Conservation (phyloP, 2,888 invertebrate species). For the Trachelus iudaicus region DNA sequence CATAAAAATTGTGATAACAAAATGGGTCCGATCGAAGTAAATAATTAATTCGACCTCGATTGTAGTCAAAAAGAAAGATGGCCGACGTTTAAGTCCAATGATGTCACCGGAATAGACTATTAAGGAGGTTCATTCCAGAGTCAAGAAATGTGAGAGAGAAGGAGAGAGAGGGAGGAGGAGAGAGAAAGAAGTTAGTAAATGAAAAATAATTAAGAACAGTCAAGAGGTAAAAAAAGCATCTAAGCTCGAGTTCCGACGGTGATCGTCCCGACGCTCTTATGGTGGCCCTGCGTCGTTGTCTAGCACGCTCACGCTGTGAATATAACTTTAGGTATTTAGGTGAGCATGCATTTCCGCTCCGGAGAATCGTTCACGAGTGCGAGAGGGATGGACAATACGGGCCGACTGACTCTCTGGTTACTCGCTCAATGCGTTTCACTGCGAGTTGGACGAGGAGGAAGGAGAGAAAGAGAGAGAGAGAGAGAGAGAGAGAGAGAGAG, state of each 20-base stretch:
- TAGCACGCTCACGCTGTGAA: slow-evolving; percentile 24
- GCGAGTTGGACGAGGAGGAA: slow-evolving; percentile 1
- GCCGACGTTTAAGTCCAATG: neutral
- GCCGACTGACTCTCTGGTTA: neutral
- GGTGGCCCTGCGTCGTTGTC: neutral
- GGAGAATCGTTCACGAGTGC: slow-evolving; percentile 15
- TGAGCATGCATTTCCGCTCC: slow-evolving; percentile 45
- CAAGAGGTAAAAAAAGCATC: neutral
- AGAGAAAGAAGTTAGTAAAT: neutral
- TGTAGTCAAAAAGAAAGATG: neutral
- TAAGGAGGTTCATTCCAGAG: neutral
- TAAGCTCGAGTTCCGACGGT: neutral
- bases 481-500: slow-evolving; percentile 14
- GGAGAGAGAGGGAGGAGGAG: too few relatives aligned
- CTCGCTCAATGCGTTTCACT: neutral
- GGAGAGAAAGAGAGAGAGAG: slow-evolving; percentile 25
- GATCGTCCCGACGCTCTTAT: neutral
- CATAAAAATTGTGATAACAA: neutral
- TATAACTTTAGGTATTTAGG: slow-evolving; percentile 49
- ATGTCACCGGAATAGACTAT: neutral
- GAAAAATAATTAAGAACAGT: neutral
- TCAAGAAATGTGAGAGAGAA: neutral
- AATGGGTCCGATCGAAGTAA: neutral
- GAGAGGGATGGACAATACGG: slow-evolving; percentile 11
- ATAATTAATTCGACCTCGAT: neutral